Evolutionary conservation across 2,888 invertebrate genomes (phyloP), one percentile per base, ranked within the genome.

Genomic region (Lasioglossum vierecki): DNA sequence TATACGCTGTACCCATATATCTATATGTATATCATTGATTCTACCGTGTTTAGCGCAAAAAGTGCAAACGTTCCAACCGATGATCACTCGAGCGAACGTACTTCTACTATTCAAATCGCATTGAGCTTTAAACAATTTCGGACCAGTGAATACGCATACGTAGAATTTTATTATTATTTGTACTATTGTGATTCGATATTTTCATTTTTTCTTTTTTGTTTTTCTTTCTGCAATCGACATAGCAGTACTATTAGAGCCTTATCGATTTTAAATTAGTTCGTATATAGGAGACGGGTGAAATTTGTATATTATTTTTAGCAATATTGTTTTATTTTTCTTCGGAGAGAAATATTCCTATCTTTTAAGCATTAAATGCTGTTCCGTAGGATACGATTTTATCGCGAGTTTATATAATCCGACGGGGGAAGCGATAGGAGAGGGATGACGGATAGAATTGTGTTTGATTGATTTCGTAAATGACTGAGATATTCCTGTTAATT

Each of bases 401-500:
- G 57, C 70, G 26, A 26, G 57, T 41, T 84, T 84, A 71, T 85
- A 79, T 63, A 68, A 80, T 79, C 68, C 66, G 41, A 22, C 15
- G 63, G 57, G 60, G 49, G 46, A 60, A 35, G 18, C 39, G 41
- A 70, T 18, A 41, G 70, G n/a, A 11, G n/a, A 70, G n/a, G n/a
- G n/a, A 35, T 44, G 68, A 39, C 9, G 9, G 41, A 76, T 22
- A 30, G 9, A 80, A 57, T 79, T 60, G 77, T 30, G 82, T 70
- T 84, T 39, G 76, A 86, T 60, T 80, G 81, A 86, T 89, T 89
- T 92, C 89, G 87, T 92, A 92, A 88, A 91, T 75, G 91, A 92
- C 91, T 91, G 92, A 93, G 83, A 91, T 91, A 91, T 91, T 87
- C 84, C 90, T 91, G 91, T 93, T 93, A 92, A 91, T 91, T 93